Percentiles rank a stretch among this genome's conserved stretches.
Conservation (phyloP, 1,140 invertebrate species). For the Sesamia nonagrioides region DNA sequence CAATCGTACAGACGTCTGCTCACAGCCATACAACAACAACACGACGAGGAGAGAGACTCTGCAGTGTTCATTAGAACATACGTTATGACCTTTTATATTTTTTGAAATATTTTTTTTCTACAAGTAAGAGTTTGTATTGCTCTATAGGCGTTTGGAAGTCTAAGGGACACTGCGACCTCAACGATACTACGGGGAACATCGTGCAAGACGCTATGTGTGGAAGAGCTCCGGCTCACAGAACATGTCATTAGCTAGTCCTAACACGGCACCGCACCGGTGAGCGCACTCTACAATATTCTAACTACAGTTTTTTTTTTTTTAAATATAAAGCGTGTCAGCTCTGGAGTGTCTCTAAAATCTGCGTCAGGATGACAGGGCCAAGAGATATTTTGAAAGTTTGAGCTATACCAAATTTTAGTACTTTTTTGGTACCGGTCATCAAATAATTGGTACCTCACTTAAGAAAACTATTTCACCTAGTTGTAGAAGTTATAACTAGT, state of each 20-base stretch:
- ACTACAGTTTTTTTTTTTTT: too few species aligned
- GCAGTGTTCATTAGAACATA: constrained; percentile 48
- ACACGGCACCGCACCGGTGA: neutral
- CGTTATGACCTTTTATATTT: neutral
- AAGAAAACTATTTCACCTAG: too few species aligned
- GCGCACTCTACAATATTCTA: too few species aligned
- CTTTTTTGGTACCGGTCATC: too few species aligned
- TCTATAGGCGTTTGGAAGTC: constrained; percentile 42
- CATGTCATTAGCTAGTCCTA: neutral
- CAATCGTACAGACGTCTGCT: constrained; percentile 31
- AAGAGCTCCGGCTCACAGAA: constrained; percentile 63
- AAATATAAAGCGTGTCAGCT: too few species aligned
- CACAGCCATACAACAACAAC: constrained; percentile 33
- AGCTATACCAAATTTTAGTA: too few species aligned
- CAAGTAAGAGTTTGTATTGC: too few species aligned
- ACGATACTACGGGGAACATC: constrained; percentile 50
- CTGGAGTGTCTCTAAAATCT: too few species aligned
- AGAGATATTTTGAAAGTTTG: too few species aligned
- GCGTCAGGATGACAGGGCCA: too few species aligned
- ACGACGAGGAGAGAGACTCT: constrained; percentile 32
- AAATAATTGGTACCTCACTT: too few species aligned
- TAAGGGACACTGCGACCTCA: constrained; percentile 57
- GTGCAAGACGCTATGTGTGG: constrained; percentile 64
- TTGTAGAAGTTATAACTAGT: too few species aligned
- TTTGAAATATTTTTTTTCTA: neutral